A percentile compares a stretch with the other conserved stretches of the same genome.
These are phyloP conservation scores for Nothoprocta pentlandii DNA, from an alignment of 2,113 vertebrate genomes.

Conservation along the genomic window DNA sequence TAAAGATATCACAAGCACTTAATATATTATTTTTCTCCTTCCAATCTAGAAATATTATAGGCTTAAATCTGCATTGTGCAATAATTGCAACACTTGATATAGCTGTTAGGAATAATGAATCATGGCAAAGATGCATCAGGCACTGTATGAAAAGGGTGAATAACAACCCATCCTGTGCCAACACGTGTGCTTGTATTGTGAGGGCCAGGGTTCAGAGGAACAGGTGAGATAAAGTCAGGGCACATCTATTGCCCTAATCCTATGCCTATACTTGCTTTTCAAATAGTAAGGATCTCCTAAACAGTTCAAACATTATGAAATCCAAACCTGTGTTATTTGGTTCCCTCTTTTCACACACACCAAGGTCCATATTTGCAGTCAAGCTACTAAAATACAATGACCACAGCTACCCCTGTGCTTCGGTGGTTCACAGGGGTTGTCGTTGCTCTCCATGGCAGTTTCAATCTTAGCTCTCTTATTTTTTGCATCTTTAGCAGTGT, in stretches of 20 bases:
- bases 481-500: background rate
- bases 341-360: background rate
- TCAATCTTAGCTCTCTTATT: background rate
- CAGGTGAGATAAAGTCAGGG: slow-evolving; percentile 7
- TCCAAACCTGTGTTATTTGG: background rate
- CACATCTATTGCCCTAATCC: background rate
- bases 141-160: slow-evolving; percentile 24
- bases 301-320: background rate
- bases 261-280: background rate
- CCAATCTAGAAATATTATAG: slow-evolving; percentile 62
- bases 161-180: slow-evolving; percentile 25
- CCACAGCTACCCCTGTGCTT: fast-evolving
- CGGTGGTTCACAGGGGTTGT: background rate
- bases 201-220: background rate
- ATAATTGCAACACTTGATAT: slow-evolving; percentile 69
- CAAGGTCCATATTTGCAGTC: background rate
- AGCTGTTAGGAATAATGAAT: slow-evolving; percentile 67
- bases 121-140: slow-evolving; percentile 38
- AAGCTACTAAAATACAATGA: background rate
- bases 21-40: slow-evolving; percentile 69
- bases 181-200: background rate
- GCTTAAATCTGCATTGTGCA: slow-evolving; percentile 51
- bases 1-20: slow-evolving; percentile 76
- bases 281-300: background rate
- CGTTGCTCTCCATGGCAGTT: background rate